Evolutionary conservation across 2,797 vertebrate species (phyloP).

Genomic region (Crenichthys baileyi): DNA sequence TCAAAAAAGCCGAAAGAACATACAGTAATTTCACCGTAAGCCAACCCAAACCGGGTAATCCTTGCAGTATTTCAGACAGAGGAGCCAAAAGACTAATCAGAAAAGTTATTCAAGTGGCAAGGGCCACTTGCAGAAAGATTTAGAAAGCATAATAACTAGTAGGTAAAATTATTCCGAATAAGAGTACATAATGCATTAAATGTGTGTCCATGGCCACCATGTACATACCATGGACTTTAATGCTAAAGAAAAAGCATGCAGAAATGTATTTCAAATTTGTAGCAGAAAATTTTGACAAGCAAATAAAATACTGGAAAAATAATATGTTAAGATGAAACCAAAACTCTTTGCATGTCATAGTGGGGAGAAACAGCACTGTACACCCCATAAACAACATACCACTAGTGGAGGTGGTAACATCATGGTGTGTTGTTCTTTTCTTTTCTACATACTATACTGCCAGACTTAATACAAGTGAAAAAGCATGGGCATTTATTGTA

Average conservation of each 20-base stretch:
- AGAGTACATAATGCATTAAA: background rate
- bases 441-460: background rate
- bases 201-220: too few species aligned
- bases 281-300: background rate
- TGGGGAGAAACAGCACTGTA: background rate
- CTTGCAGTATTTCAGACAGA: background rate
- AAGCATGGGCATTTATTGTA: too few species aligned
- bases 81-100: background rate
- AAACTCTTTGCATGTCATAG: background rate
- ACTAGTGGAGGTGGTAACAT: background rate
- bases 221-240: background rate
- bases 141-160: background rate
- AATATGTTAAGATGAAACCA: background rate
- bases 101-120: background rate
- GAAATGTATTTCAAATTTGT: background rate
- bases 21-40: background rate
- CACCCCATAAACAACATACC: background rate
- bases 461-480: background rate
- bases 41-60: background rate
- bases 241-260: background rate
- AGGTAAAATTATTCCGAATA: background rate
- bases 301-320: background rate
- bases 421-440: background rate
- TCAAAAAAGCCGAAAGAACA: background rate
- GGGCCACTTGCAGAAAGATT: accelerated